Evolutionary conservation across 2,113 vertebrate genomes (phyloP).

Genomic region (Parus major): DNA sequence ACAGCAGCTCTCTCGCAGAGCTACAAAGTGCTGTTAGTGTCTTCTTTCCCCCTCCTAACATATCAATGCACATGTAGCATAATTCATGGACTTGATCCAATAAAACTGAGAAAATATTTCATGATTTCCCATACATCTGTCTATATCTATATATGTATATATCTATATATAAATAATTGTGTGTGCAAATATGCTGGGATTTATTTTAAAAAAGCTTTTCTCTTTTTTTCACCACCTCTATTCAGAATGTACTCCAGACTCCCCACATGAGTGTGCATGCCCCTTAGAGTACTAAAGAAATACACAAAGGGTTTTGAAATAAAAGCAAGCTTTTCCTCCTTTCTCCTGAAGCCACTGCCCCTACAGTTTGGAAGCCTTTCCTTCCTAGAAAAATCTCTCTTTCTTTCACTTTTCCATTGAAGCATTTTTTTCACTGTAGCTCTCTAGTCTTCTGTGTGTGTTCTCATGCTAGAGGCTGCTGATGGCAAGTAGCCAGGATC

Average conservation of each 20-base stretch:
- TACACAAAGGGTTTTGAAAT: background rate
- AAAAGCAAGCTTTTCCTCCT: background rate
- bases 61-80: background rate
- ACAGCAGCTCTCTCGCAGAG: background rate
- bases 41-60: background rate
- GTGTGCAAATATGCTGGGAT: background rate
- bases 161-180: background rate
- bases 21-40: background rate
- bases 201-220: background rate
- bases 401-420: background rate
- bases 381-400: background rate
- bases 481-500: background rate
- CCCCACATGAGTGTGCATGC: background rate
- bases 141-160: fast-evolving
- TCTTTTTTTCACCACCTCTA: background rate
- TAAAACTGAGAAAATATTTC: background rate
- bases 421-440: background rate
- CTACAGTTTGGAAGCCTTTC: background rate
- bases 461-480: background rate
- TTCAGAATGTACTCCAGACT: background rate
- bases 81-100: background rate
- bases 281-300: background rate
- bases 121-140: background rate
- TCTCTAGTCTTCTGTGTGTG: background rate
- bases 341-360: background rate